These are phyloP conservation scores for Andinoacara biseriatus DNA, from an alignment of 2,113 vertebrate species.

Conservation along the genomic window DNA sequence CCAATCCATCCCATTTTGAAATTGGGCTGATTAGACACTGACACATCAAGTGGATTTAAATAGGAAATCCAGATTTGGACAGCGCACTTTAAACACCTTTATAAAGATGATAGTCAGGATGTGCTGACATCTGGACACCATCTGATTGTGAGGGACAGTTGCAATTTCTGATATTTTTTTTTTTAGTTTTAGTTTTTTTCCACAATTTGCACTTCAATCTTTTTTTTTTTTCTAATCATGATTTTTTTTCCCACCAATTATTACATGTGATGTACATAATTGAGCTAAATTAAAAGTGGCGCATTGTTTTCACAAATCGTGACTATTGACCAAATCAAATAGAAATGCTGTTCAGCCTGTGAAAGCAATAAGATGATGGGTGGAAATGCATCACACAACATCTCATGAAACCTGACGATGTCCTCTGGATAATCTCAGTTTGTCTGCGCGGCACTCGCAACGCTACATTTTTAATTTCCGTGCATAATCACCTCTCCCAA, in stretches of 20 bases:
- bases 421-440: not conserved
- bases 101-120: not conserved
- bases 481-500: not conserved
- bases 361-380: not conserved
- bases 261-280: not conserved
- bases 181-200: no score
- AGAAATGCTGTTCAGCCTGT: rapidly evolving
- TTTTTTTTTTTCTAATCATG: no score
- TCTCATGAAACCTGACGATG: not conserved
- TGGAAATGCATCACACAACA: not conserved
- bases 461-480: not conserved
- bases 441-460: not conserved
- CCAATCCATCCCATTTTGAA: constrained; percentile 36
- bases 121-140: not conserved
- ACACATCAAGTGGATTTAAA: constrained; percentile 18
- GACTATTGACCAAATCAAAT: not conserved
- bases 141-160: constrained; percentile 7
- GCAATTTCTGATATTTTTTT: not conserved
- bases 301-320: not conserved
- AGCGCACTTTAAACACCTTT: not conserved
- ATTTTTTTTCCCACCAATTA: not conserved
- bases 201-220: not conserved
- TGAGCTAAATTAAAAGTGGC: not conserved
- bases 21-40: constrained; percentile 51
- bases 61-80: not conserved